Percentiles rank a stretch among this genome's conserved stretches.
Conservation (phyloP, 2,113 vertebrate genomes). For the Piprites chloris region DNA sequence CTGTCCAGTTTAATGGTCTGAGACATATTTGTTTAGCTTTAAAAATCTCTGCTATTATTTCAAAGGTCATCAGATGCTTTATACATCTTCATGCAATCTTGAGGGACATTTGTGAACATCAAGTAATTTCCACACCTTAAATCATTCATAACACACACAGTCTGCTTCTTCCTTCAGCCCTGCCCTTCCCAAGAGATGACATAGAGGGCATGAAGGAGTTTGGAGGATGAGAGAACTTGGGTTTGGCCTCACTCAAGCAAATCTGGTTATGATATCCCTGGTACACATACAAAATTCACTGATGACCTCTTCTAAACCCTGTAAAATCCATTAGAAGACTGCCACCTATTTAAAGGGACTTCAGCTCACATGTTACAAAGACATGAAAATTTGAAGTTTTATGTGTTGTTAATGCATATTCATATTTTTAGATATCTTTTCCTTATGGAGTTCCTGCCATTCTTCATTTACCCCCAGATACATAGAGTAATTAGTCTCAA, state of each 20-base stretch:
- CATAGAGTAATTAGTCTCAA: conserved; percentile 7
- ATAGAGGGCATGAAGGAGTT: not conserved
- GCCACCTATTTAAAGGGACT: not conserved
- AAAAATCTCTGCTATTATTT: not conserved
- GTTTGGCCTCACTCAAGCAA: not conserved
- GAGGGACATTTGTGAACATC: not conserved
- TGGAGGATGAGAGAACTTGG: not conserved
- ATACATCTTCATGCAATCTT: not conserved
- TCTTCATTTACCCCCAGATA: not conserved
- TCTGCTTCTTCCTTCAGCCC: not conserved
- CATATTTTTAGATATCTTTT: not conserved
- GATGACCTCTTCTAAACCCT: not conserved
- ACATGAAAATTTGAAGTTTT: not conserved
- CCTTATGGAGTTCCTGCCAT: not conserved
- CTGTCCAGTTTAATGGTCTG: not conserved
- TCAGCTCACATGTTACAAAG: not conserved
- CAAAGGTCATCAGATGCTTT: not conserved
- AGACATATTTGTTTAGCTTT: not conserved
- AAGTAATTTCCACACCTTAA: not conserved
- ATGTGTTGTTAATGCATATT: not conserved
- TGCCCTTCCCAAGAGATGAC: not conserved
- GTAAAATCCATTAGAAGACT: not conserved
- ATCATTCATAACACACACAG: not conserved
- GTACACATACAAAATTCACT: not conserved
- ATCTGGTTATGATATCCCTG: not conserved